Conservation (phyloP, 2,797 vertebrate species). For the Pseudochirops corinnae region DNA sequence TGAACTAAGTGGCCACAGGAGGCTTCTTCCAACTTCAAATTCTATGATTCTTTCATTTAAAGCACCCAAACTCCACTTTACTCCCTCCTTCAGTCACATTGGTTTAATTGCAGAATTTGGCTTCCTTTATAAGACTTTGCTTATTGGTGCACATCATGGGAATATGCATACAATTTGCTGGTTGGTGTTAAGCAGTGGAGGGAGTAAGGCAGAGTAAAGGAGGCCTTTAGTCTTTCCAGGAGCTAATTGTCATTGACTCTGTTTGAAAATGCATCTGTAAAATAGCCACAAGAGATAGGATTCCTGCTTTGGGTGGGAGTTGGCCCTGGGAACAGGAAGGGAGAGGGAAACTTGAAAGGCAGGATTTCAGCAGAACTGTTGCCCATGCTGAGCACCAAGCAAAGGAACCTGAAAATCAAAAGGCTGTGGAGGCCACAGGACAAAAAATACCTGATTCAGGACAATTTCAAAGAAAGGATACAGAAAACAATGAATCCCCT, state of each 20-base stretch:
- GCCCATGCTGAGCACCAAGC: conserved; percentile 81
- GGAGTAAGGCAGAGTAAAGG: not conserved
- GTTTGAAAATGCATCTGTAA: conserved; percentile 75
- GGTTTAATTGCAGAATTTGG: conserved; percentile 48
- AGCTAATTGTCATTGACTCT: conserved; percentile 74
- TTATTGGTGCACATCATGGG: conserved; percentile 63
- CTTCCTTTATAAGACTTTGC: conserved; percentile 66
- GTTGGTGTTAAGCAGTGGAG: conserved; percentile 27
- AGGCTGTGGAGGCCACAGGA: not conserved
- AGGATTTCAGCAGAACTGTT: conserved; percentile 81
- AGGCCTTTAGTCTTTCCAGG: conserved; percentile 66
- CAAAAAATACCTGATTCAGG: not conserved
- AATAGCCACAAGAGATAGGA: conserved; percentile 77
- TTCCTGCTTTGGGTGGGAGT: not conserved
- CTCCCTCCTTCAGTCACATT: not conserved
- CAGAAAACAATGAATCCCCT: conserved; percentile 22
- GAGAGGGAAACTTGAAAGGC: conserved; percentile 62
- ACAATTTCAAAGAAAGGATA: not conserved
- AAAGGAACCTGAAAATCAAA: conserved; percentile 30
- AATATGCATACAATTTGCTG: conserved; percentile 70
- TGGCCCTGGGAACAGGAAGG: conserved; percentile 66
- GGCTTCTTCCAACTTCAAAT: not conserved
- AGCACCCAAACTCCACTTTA: conserved; percentile 3
- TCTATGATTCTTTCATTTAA: not conserved
- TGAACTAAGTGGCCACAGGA: not conserved